Percentiles rank a stretch among this genome's conserved stretches.
These are phyloP conservation scores for Aporrectodea caliginosa DNA, from an alignment of 1,140 invertebrate genomes.

Conservation along the genomic window DNA sequence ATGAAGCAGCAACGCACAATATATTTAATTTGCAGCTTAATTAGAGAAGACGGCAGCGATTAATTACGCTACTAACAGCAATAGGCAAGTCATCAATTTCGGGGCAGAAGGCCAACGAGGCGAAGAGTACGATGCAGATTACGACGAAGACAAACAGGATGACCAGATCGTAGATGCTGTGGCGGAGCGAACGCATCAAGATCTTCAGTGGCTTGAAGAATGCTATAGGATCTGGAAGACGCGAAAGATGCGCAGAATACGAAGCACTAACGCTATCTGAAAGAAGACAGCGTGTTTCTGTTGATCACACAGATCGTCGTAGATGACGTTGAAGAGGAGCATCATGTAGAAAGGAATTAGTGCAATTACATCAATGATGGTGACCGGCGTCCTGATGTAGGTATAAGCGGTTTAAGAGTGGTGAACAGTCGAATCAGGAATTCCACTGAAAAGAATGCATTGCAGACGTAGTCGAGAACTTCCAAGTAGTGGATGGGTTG, in stretches of 20 bases:
- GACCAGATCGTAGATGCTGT: neutral
- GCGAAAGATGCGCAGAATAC: neutral
- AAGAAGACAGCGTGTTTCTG: neutral
- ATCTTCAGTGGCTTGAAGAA: neutral
- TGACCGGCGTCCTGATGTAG: neutral
- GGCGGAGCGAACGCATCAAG: neutral
- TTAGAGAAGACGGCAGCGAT: too few species aligned
- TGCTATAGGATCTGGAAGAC: neutral
- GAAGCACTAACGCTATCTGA: neutral
- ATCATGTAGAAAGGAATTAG: neutral
- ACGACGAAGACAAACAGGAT: neutral
- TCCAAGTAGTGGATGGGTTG: neutral
- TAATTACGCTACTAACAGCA: too few species aligned
- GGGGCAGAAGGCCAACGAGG: neutral
- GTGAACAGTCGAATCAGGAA: neutral
- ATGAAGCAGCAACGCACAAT: too few species aligned
- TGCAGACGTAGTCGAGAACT: neutral
- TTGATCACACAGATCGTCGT: neutral
- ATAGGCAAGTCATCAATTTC: too few species aligned
- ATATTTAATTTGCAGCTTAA: too few species aligned
- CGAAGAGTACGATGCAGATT: neutral
- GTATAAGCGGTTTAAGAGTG: neutral
- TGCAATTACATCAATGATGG: neutral
- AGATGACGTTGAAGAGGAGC: neutral
- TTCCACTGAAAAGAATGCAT: neutral